Base-by-base conservation (phyloP, 1,140 invertebrate genomes). In the Drosophila lacertosa region DNA sequence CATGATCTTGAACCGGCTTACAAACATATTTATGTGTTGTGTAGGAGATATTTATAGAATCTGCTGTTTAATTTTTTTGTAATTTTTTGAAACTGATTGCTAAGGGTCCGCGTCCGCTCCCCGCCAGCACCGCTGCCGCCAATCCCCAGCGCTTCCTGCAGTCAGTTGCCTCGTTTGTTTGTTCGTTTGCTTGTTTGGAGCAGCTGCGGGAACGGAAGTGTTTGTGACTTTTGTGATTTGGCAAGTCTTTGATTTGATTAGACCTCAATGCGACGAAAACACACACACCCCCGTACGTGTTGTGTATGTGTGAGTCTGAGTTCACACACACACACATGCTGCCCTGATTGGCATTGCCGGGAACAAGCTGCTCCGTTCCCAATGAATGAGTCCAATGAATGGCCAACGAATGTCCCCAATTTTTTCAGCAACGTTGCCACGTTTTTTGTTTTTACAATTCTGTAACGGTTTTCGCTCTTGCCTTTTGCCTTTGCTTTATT, bases 181-280 rank as follows among this genome's bases (percentile, higher is more conserved):
- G 55, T 50, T 77, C 54, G 55, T 22, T 57, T 55, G 59, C 55
- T 40, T 62, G 48, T 69, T 63, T 55, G 39, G 55, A 50, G 18
- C 50, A 24, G 22, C 45, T 29, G 47, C 50, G 57, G 63, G 40
- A 58, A 51, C 74, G 68, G 77, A 81, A 74, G 78, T 81, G 78
- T 60, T 65, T 66, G 68, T 59, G 68, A 71, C 53, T 71, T 71
- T 71, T 71, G 66, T 66, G 68, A 66, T 66, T 66, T 70, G 39
- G 54, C 42, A 83, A 83, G 79, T 78, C 78, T 82, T 82, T 83
- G 79, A 78, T 82, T 82, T 82, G 79, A 83, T 82, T 82, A 82
- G 75, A 67, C 39, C 74, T 58, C 54, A 64, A 65, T 59, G 39
- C 42, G 24, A 45, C 13, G 42, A 20, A 37, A 7, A 6, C 13